Evolutionary conservation across 2,888 invertebrate genomes (phyloP).

Genomic region (Eristalis intricaria): DNA sequence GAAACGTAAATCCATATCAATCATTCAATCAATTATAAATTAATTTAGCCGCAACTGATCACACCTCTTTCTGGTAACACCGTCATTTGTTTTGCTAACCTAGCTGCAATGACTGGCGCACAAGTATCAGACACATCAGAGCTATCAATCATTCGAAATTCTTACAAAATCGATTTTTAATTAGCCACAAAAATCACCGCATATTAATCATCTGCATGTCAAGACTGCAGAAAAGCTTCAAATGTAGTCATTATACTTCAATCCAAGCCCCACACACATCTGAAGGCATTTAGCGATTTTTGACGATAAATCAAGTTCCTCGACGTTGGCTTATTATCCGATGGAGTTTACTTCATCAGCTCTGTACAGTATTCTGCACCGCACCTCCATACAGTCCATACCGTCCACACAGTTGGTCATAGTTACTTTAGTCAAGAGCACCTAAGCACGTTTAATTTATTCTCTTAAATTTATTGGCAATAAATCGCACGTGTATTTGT

Average conservation of each 20-base stretch:
- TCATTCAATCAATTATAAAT: conserved; percentile 49
- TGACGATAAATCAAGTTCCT: conserved; percentile 51
- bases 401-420: conserved; percentile 1
- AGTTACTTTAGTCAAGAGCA: conserved; percentile 23
- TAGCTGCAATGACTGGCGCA: conserved; percentile 33
- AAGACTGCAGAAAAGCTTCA: conserved; percentile 43
- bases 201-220: conserved; percentile 67
- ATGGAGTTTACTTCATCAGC: conserved; percentile 6
- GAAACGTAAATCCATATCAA: conserved; percentile 35
- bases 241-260: conserved; percentile 38
- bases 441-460: conserved; percentile 63
- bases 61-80: conserved; percentile 44
- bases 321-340: conserved; percentile 23
- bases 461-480: conserved; percentile 54
- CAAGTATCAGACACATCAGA: conserved; percentile 42
- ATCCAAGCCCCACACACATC: conserved; percentile 17
- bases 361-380: conserved; percentile 2
- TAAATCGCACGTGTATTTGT: conserved; percentile 45
- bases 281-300: conserved; percentile 42
- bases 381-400: background rate
- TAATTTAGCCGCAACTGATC: conserved; percentile 53
- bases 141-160: conserved; percentile 60
- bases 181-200: conserved; percentile 64
- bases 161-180: conserved; percentile 70
- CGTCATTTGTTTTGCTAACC: conserved; percentile 20